Percentiles rank a stretch among this genome's conserved stretches.
phyloP scores from a whole-genome alignment of 2,113 vertebrate genomes.

The Elachura formosa region DNA sequence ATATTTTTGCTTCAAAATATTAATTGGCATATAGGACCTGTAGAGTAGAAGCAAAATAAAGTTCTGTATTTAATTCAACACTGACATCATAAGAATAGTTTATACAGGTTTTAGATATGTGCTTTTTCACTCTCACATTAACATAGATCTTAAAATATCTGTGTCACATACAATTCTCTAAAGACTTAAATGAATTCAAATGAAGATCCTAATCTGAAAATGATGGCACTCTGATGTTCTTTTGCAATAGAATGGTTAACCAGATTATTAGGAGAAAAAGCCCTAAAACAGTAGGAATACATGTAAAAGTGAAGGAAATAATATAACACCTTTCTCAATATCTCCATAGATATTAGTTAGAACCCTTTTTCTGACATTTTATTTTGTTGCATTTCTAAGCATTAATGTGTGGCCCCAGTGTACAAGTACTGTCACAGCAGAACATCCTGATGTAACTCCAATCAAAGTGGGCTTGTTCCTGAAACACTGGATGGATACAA shows the following conservation, averaged over 20 bases:
- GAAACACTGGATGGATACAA: neutral
- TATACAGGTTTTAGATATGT: neutral
- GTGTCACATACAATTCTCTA: neutral
- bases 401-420: neutral
- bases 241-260: neutral
- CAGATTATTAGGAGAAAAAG: neutral
- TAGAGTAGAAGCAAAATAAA: neutral
- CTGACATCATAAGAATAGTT: neutral
- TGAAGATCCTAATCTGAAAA: neutral
- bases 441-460: neutral
- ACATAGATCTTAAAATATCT: neutral
- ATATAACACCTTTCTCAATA: neutral
- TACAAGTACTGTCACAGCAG: neutral
- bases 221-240: neutral
- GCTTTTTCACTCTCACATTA: neutral
- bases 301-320: neutral
- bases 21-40: neutral
- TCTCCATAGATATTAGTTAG: neutral
- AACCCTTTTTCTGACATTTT: neutral
- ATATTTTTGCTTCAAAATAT: neutral
- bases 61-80: neutral
- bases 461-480: neutral
- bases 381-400: neutral
- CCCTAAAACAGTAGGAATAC: neutral
- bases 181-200: neutral